Evolutionary conservation across 1,140 invertebrate genomes (phyloP), one percentile per base, ranked within the genome.

Genomic region (Heliconius melpomene): DNA sequence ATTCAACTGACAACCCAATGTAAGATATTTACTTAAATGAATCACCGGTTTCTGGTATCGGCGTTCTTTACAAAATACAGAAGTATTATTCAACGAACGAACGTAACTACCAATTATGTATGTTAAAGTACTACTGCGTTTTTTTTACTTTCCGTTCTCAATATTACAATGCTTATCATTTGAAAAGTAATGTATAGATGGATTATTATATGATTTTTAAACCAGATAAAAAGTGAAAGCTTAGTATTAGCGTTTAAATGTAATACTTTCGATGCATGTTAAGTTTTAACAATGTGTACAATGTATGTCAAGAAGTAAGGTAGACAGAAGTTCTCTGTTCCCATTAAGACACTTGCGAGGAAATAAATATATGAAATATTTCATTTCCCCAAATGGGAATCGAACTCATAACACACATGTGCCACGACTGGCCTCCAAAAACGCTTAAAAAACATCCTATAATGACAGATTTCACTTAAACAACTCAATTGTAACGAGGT

Each of bases 101-200:
- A 66, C 60, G 26, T 66, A 66, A 66, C 60, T 26, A 16, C 60
- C 60, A 66, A 66, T 66, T 66, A 66, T 66, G n/a, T 66, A 66
- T 66, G 8, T 66, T 66, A 29, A 29, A 26, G 11, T 16, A 29
- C 23, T 66, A 66, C 6, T 66, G 26, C 23, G 7, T 66, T 29
- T 66, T n/a, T 32, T 66, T 57, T 66, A 7, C 60, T 66, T 26
- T 26, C 60, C 23, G 29, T 29, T 66, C 60, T 26, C 60, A 26
- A 29, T 66, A 66, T 26, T 66, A 66, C 60, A 66, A 29, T 66
- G 13, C 11, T 9, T 66, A 66, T 66, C 60, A 16, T 66, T 57
- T 66, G 13, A 29, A 66, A 29, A 66, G n/a, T n/a, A n/a, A n/a
- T n/a, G n/a, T 29, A 66, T 29, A 16, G 13, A 66, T 23, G 57